Evolutionary conservation across 2,797 vertebrate species (phyloP).

Genomic region (Platalea minor): DNA sequence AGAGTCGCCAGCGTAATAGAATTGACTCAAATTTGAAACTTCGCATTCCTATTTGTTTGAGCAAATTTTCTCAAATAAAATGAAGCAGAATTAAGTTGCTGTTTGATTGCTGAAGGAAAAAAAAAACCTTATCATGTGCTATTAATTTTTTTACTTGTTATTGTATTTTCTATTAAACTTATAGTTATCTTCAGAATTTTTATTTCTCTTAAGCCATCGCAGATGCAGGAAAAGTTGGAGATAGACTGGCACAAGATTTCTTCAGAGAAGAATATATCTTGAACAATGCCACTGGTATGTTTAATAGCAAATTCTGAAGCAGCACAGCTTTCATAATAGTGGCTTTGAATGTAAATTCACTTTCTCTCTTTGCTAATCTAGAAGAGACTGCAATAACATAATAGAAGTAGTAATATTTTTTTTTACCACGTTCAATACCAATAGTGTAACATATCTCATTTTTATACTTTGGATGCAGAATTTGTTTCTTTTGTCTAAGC

Average conservation of each 20-base stretch:
- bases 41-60: not conserved
- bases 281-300: conserved; percentile 87
- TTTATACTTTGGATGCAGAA: not conserved
- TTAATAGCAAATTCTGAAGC: not conserved
- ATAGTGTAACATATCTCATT: not conserved
- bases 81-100: not conserved
- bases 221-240: conserved; percentile 80
- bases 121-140: not conserved
- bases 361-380: not conserved
- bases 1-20: not conserved
- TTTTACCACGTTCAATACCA: not conserved
- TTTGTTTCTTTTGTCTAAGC: not conserved
- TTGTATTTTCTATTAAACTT: not conserved
- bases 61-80: not conserved
- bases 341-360: not conserved
- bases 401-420: not conserved
- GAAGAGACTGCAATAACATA: not conserved
- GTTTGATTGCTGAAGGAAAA: not conserved
- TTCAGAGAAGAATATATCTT: conserved; percentile 90
- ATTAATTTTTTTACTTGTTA: not conserved
- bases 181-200: not conserved
- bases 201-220: conserved; percentile 74
- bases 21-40: not conserved
- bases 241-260: conserved; percentile 75
- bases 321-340: not conserved